phyloP scores from a whole-genome alignment of 2,888 invertebrate species.

The Stenoptilia bipunctidactyla region DNA sequence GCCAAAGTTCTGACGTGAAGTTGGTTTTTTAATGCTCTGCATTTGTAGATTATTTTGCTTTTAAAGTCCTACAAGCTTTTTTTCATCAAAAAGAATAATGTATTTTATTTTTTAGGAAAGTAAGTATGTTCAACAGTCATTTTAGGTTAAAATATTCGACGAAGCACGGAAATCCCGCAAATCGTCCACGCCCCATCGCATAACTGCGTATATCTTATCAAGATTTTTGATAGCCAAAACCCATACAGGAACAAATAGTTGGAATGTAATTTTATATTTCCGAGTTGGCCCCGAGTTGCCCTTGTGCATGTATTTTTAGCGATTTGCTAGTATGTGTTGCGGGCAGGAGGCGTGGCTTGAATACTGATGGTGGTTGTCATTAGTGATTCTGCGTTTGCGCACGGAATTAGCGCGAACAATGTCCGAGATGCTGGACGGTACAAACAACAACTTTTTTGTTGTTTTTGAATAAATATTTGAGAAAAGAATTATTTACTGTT shows the following conservation, averaged over 20 bases:
- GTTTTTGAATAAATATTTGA: too few relatives aligned
- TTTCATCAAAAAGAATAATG: too few relatives aligned
- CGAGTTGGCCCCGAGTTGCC: constrained; percentile 45
- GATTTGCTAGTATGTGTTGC: constrained; percentile 41
- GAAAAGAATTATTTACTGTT: too few relatives aligned
- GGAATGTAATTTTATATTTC: neutral
- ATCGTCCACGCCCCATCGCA: neutral
- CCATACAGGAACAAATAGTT: constrained; percentile 3
- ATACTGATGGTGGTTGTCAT: constrained; percentile 48
- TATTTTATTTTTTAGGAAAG: too few relatives aligned
- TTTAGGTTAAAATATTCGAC: too few relatives aligned
- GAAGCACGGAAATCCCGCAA: too few relatives aligned
- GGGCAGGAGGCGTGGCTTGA: constrained; percentile 28
- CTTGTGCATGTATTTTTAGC: constrained; percentile 64
- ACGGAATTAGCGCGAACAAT: constrained; percentile 58
- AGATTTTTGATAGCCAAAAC: neutral
- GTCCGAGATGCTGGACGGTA: constrained; percentile 40
- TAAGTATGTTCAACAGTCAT: too few relatives aligned
- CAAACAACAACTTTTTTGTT: too few relatives aligned
- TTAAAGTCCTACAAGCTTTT: too few relatives aligned
- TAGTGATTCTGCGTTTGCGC: constrained; percentile 52
- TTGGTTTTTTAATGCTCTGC: too few relatives aligned
- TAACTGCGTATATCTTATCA: neutral
- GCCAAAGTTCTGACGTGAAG: too few relatives aligned
- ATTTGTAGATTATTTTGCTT: too few relatives aligned